A percentile compares a stretch with the other conserved stretches of the same genome.
Evolutionary conservation across 2,113 vertebrate genomes (phyloP).

Genomic region (Sphyrna mokarran): DNA sequence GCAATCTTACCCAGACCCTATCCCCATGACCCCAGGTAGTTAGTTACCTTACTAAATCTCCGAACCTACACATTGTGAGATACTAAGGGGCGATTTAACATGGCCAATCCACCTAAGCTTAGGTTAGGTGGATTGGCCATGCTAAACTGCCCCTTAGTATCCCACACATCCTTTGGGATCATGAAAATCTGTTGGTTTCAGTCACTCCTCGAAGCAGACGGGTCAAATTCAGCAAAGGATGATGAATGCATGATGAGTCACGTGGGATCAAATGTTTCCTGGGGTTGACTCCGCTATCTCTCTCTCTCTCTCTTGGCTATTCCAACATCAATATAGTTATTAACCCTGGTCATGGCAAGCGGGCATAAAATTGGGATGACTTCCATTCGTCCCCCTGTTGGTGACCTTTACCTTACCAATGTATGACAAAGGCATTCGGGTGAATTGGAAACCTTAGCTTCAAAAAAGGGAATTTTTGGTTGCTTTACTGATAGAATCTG

Average conservation of each 20-base stretch:
- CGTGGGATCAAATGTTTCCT: neutral
- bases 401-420: neutral
- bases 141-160: too few relatives aligned
- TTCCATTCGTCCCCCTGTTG: neutral
- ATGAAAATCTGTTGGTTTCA: neutral
- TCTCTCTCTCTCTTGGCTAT: neutral
- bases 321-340: neutral
- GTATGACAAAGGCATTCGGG: neutral
- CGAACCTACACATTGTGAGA: too few relatives aligned
- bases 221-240: neutral
- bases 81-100: too few relatives aligned
- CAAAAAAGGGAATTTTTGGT: neutral
- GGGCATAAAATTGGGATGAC: neutral
- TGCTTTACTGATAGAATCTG: neutral
- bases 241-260: neutral
- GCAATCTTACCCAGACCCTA: too few relatives aligned
- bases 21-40: too few relatives aligned
- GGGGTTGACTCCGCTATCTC: neutral
- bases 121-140: too few relatives aligned
- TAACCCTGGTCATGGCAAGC: neutral
- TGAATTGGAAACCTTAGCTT: neutral
- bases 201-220: neutral
- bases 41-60: too few relatives aligned
- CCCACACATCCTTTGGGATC: neutral
- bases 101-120: too few relatives aligned